Evolutionary conservation across 2,113 vertebrate species (phyloP).

Genomic region (Nannospalax galili): DNA sequence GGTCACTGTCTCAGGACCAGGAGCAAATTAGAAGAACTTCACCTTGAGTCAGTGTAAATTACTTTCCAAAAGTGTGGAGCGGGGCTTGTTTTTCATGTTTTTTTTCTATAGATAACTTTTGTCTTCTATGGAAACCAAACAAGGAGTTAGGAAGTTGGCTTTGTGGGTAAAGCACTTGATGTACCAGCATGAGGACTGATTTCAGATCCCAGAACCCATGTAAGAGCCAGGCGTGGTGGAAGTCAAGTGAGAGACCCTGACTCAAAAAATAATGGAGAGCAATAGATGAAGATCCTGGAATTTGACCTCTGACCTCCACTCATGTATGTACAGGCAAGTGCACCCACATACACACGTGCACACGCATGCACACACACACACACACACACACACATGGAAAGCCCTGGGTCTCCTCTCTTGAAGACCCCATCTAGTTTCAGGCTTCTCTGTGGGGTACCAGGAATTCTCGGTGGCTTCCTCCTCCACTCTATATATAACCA

Average conservation of each 20-base stretch:
- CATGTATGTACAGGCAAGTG: not conserved
- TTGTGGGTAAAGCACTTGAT: not conserved
- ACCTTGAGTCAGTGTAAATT: not conserved
- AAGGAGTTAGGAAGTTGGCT: not conserved
- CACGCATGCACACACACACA: not conserved
- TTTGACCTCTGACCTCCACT: not conserved
- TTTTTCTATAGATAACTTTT: not conserved
- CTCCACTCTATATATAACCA: fast-evolving
- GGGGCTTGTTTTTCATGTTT: not conserved
- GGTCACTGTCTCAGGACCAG: conserved; percentile 19
- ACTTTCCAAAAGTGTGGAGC: not conserved
- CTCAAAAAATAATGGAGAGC: not conserved
- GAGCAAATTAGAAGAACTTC: not conserved
- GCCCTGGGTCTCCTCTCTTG: not conserved
- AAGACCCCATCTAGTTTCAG: not conserved
- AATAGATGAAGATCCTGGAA: too few relatives aligned
- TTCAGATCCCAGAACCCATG: not conserved
- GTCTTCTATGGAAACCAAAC: not conserved
- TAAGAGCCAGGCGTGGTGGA: too few relatives aligned
- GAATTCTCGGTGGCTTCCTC: not conserved
- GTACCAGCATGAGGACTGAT: not conserved
- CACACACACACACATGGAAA: not conserved
- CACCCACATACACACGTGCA: not conserved
- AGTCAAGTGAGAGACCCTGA: not conserved
- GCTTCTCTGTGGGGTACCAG: not conserved